These are phyloP conservation scores for Ephydatia muelleri DNA, from an alignment of 37 sponge, comb jelly and placozoan genomes.

Conservation along the genomic window DNA sequence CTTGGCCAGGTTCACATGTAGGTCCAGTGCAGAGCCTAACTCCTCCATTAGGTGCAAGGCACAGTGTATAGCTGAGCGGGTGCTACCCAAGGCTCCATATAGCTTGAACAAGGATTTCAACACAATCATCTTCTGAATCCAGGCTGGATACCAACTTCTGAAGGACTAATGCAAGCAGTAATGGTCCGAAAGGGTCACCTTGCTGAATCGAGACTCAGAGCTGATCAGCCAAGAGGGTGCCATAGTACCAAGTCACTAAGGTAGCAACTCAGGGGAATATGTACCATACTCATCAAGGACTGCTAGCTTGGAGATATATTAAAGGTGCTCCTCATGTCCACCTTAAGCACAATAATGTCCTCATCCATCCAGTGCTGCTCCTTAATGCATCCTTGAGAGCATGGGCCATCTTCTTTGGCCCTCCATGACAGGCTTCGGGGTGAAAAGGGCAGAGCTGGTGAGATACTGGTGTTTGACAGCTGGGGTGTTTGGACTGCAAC, in stretches of 20 bases:
- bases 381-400: not conserved
- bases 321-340: not conserved
- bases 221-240: not conserved
- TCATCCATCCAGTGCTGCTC: not conserved
- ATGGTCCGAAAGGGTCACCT: not conserved
- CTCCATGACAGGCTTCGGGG: not conserved
- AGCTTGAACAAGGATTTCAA: not conserved
- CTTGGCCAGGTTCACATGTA: slow-evolving; percentile 1
- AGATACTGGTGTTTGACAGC: not conserved
- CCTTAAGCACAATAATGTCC: not conserved
- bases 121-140: not conserved
- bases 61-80: not conserved
- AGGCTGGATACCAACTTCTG: not conserved
- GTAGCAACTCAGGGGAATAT: slow-evolving; percentile 1
- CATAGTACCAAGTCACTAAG: slow-evolving; percentile 1
- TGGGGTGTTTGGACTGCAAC: not conserved
- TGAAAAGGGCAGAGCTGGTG: not conserved
- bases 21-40: not conserved
- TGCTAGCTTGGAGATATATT: not conserved
- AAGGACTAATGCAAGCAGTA: not conserved
- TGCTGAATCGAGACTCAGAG: not conserved
- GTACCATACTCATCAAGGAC: slow-evolving; percentile 1
- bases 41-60: not conserved
- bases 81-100: not conserved
- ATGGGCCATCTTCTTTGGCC: not conserved